Base-by-base conservation (phyloP, 2,888 invertebrate genomes). In the Polyommatus iphigenia region DNA sequence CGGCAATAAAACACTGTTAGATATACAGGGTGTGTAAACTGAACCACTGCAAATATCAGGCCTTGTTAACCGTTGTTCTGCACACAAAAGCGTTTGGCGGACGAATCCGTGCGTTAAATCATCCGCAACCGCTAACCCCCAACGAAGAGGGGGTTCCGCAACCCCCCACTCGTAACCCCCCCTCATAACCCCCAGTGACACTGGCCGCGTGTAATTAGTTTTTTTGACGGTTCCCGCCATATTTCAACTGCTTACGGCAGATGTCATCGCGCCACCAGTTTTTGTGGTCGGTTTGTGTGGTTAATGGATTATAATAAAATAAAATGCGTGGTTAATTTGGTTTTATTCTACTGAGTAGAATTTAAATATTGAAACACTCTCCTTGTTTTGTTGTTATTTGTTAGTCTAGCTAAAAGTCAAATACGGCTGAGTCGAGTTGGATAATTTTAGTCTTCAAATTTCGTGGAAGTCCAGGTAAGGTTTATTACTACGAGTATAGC, bases 151-250 rank as follows among this genome's bases (percentile, higher is more conserved):
- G 50, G 50, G 50, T 15, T 18, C 78, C 62, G 46, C 46, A n/a
- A 29, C 50, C 71, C 18, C 18, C 29, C 67, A 8, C 29, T 8
- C 15, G 6, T 62, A 62, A 62, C 62, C 59, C 59, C 18, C n/a
- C 24, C 62, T 20, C 13, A 13, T 0, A 29, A 67, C 29, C 29
- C 67, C 29, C 62, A 24, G 62, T 67, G 67, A 67, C 29, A 67
- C 67, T 29, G 67, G 67, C 67, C 82, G 82, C 83, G 85, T 82
- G 85, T 89, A 91, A 91, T 91, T 89, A 89, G 88, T 89, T 90
- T 90, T 91, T 90, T 90, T 84, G 84, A 81, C 83, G 85, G 78
- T 88, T 67, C 29, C 29, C 67, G 67, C 67, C 15, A 67, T 67
- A 67, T 67, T 67, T 67, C 67, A 67, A 15, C 67, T 62, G 62